Evolutionary conservation across 2,888 invertebrate species (phyloP), one percentile per base, ranked within the genome.

Genomic region (Epirrhoe alternata): DNA sequence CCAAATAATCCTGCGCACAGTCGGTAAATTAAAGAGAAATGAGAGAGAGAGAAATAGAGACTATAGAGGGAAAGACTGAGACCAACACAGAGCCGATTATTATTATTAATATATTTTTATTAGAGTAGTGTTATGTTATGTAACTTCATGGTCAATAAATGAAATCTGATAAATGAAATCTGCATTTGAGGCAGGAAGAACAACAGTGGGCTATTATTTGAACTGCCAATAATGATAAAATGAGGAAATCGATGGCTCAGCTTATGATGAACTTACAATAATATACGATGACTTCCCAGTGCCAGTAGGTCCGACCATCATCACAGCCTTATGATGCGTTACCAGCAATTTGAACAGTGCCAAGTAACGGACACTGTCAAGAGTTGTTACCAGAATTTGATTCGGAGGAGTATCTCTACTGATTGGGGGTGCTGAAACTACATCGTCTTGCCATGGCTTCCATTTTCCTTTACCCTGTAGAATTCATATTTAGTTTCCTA

Each of bases 271-370:
- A 47, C 92, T 89, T 85, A 96, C 95, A 80, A 96, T 96, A 16
- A 97, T 96, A 76, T 98, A 98, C 54, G 97, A 97, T 5, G 98
- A 98, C 89, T 99, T 99, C 64, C 99, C 99, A 0, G 99, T 99
- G 42, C 99, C 98, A 0, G 99, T 98, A 0, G 98, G 98, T 0
- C 99, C 99, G 0, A 98, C 97, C 86, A 98, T 95, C 94, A 99
- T 95, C 52, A 97, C 93, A 0, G 97, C 95, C 80, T 98, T 98
- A 12, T 96, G 94, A 82, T 98, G 97, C 17, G 95, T 95, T 0
- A 98, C 95, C 51, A 99, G 88, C 38, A 98, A 90, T 72, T 95
- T 95, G 90, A 98, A 96, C 0, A 99, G 87, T 0, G 96, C 96
- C 12, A 96, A 95, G 82, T 97, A 97, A 45, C 98, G 94, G 1